These are phyloP conservation scores for Amblyopsis hoosieri DNA, from an alignment of 2,797 vertebrate species.

Conservation along the genomic window DNA sequence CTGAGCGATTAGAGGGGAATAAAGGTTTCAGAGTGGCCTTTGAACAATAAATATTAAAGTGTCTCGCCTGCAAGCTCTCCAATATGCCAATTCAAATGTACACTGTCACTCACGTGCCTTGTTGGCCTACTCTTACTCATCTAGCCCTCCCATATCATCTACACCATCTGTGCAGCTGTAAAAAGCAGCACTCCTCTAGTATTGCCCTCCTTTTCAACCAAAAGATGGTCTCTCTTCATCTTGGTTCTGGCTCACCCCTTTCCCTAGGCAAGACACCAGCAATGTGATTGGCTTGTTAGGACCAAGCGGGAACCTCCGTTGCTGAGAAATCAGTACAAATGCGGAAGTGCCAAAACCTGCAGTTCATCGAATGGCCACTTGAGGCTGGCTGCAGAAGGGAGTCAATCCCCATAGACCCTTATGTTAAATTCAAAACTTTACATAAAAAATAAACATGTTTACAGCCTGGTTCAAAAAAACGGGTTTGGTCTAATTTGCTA, in stretches of 20 bases:
- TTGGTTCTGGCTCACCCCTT: slow-evolving; percentile 24
- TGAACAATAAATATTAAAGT: slow-evolving; percentile 69
- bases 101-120: slow-evolving; percentile 52
- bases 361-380: no score
- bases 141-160: slow-evolving; percentile 66
- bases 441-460: no score
- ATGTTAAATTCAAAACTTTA: no score
- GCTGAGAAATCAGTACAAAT: no score
- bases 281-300: slow-evolving; percentile 44
- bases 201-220: slow-evolving; percentile 11
- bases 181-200: slow-evolving; percentile 51
- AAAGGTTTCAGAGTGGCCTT: slow-evolving; percentile 55
- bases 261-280: no score
- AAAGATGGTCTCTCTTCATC: slow-evolving; percentile 27
- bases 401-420: no score
- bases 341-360: no score
- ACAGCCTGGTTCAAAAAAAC: no score
- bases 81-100: slow-evolving; percentile 53
- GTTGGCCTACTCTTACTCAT: slow-evolving; percentile 40
- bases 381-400: no score
- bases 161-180: slow-evolving; percentile 76
- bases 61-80: slow-evolving; percentile 59
- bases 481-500: no score
- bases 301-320: no score
- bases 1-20: slow-evolving; percentile 49